Percentiles rank a stretch among this genome's conserved stretches.
Evolutionary conservation across 1,140 invertebrate species (phyloP).

Genomic region (Eriocheir sinensis): DNA sequence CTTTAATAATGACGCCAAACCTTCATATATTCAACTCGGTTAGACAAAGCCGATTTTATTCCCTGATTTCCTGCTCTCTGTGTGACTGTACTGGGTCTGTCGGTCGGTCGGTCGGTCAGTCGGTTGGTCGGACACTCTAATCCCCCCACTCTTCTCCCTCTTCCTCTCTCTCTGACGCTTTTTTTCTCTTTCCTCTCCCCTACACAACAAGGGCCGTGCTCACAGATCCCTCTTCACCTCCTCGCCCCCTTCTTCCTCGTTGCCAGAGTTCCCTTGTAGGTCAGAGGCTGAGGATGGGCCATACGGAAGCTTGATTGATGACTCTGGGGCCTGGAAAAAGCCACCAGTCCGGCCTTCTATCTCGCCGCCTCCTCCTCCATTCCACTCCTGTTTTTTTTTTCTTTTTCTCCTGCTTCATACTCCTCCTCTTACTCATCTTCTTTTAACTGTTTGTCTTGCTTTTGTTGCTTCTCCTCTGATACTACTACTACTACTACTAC

Average conservation of each 20-base stretch:
- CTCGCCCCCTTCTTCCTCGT: no score
- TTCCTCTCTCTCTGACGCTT: background rate
- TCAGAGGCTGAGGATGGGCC: background rate
- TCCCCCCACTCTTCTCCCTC: background rate
- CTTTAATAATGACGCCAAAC: slow-evolving; percentile 24
- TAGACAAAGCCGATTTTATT: slow-evolving; percentile 7
- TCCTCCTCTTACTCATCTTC: background rate
- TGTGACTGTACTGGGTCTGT: background rate
- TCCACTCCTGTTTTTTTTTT: background rate
- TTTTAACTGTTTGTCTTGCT: no score
- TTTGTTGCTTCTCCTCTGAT: no score
- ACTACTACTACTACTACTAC: no score
- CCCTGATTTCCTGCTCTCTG: background rate
- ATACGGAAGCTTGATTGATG: slow-evolving; percentile 1
- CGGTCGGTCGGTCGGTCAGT: no score
- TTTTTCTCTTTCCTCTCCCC: no score
- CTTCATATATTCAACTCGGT: background rate
- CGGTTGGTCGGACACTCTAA: no score
- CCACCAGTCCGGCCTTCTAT: background rate
- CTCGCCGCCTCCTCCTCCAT: background rate
- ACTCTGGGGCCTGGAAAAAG: background rate
- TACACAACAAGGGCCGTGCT: background rate
- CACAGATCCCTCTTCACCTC: background rate
- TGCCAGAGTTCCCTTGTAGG: background rate
- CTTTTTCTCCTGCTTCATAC: background rate